These are phyloP conservation scores for Euschistus heros DNA, from an alignment of 1,140 invertebrate genomes.

Conservation along the genomic window DNA sequence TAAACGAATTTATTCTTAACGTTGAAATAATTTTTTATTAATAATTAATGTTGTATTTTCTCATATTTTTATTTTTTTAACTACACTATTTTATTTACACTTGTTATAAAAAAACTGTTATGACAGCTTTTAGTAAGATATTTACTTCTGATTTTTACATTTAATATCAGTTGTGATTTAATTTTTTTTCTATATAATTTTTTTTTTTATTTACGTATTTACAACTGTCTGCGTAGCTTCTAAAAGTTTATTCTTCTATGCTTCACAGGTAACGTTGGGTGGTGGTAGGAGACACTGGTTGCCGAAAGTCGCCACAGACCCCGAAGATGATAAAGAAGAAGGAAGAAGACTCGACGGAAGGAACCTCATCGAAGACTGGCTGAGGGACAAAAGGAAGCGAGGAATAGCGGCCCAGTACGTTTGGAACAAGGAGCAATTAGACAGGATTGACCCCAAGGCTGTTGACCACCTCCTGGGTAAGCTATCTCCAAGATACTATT, in stretches of 20 bases:
- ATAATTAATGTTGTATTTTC: too few relatives aligned
- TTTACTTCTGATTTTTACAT: too few relatives aligned
- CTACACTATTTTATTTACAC: too few relatives aligned
- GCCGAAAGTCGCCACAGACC: conserved; percentile 45
- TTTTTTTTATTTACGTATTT: too few relatives aligned
- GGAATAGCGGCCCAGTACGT: conserved; percentile 47
- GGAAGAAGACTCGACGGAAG: conserved; percentile 53
- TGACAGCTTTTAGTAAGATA: too few relatives aligned
- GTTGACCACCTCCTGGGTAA: conserved; percentile 60
- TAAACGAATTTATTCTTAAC: too few relatives aligned
- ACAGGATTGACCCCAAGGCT: conserved; percentile 44
- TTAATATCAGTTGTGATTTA: too few relatives aligned
- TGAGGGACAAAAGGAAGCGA: conserved; percentile 46
- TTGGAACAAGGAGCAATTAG: conserved; percentile 51
- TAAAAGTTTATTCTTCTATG: not conserved
- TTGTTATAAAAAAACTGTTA: too few relatives aligned
- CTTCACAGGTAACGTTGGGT: conserved; percentile 58
- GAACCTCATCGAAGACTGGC: conserved; percentile 62
- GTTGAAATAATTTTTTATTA: too few relatives aligned
- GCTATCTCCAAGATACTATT: not conserved
- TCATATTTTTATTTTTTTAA: too few relatives aligned
- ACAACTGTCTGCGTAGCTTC: not conserved
- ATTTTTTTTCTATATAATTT: too few relatives aligned
- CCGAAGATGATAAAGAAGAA: conserved; percentile 39
- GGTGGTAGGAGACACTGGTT: conserved; percentile 61